Percentiles rank a stretch among this genome's conserved stretches.
Conservation (phyloP, 2,797 vertebrate species). For the Chloroceryle inda region DNA sequence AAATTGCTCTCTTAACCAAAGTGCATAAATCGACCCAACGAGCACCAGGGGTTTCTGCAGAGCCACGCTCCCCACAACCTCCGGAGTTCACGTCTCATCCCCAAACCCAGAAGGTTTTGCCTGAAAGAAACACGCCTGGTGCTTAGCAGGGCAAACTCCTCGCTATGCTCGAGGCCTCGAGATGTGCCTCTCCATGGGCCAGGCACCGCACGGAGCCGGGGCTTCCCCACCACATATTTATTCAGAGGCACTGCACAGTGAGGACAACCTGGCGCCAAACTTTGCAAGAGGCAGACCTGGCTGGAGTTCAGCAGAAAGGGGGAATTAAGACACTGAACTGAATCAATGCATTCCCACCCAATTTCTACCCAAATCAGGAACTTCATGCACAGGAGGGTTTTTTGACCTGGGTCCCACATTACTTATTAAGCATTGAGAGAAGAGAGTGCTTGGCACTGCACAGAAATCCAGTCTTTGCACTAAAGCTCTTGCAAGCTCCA, state of each 20-base stretch:
- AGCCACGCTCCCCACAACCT: not conserved
- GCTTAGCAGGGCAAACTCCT: not conserved
- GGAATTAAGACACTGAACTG: slow-evolving; percentile 24
- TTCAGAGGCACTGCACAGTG: not conserved
- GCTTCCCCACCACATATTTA: not conserved
- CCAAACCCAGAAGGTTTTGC: not conserved
- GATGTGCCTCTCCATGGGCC: not conserved
- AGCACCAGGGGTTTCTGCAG: not conserved
- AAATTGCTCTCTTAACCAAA: not conserved
- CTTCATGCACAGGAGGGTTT: slow-evolving; percentile 32
- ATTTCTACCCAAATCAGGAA: slow-evolving; percentile 11
- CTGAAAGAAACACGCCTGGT: not conserved
- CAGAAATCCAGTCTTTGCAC: not conserved
- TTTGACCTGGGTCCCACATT: not conserved
- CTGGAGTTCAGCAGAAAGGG: not conserved
- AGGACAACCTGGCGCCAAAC: not conserved
- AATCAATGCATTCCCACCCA: not conserved
- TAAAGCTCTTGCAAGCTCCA: not conserved
- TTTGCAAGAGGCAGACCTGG: slow-evolving; percentile 33
- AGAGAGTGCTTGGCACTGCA: not conserved
- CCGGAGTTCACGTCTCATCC: not conserved
- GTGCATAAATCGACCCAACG: not conserved
- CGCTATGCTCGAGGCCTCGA: not conserved
- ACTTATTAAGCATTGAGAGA: not conserved
- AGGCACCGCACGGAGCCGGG: fast-evolving